A percentile compares a stretch with the other conserved stretches of the same genome.
phyloP scores from a whole-genome alignment of 2,888 invertebrate species.

The Melanostoma scalare region DNA sequence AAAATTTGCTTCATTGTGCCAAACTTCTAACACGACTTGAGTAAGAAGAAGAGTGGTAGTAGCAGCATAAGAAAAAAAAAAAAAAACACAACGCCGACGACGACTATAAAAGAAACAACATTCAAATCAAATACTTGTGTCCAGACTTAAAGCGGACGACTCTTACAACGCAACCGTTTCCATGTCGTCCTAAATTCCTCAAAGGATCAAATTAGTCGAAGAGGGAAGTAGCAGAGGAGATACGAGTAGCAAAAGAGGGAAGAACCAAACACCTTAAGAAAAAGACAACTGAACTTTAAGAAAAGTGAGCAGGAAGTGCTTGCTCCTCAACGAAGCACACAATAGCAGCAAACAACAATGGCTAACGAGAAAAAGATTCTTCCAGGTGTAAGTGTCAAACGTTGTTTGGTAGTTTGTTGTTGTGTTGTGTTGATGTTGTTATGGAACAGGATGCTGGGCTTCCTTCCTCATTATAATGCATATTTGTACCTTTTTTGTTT shows the following conservation, averaged over 20 bases:
- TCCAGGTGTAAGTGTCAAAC: conserved; percentile 76
- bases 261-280: conserved; percentile 5
- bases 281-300: not conserved
- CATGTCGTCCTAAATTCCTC: conserved; percentile 57
- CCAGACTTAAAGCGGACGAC: conserved; percentile 40
- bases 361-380: conserved; percentile 77
- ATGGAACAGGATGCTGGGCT: conserved; percentile 43
- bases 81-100: not conserved
- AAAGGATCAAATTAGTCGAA: conserved; percentile 40
- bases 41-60: conserved; percentile 7
- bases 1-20: conserved; percentile 49
- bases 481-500: conserved; percentile 43
- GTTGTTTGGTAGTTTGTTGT: conserved; percentile 58
- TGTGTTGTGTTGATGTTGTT: conserved; percentile 1
- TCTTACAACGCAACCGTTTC: conserved; percentile 10
- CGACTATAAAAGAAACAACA: conserved; percentile 18
- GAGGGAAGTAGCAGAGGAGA: conserved; percentile 7
- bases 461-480: conserved; percentile 61
- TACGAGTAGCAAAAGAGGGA: not conserved
- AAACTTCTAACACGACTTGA: conserved; percentile 16
- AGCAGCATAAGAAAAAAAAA: not conserved
- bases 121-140: conserved; percentile 63
- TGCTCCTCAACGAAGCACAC: conserved; percentile 33
- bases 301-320: conserved; percentile 26
- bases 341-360: conserved; percentile 75